phyloP scores from a whole-genome alignment of 2,888 invertebrate genomes.

The Mactromeris polynyma region DNA sequence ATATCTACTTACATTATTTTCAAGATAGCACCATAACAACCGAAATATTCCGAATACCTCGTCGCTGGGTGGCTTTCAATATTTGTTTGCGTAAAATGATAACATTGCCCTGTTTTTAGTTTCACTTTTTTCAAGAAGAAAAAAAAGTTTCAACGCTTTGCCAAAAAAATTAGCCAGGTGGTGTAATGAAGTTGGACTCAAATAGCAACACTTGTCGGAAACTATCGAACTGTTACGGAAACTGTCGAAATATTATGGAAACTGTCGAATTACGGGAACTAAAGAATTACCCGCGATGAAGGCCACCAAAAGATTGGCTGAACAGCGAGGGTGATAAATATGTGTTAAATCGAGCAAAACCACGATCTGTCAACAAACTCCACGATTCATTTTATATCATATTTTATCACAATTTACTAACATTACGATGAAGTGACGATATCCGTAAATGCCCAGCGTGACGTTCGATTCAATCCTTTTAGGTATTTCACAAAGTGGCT shows the following conservation, averaged over 20 bases:
- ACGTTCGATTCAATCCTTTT: background rate
- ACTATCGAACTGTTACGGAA: background rate
- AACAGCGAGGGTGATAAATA: background rate
- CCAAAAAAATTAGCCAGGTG: background rate
- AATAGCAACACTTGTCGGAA: background rate
- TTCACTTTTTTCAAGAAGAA: background rate
- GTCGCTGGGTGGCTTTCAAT: background rate
- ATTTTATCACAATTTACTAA: background rate
- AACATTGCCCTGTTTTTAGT: background rate
- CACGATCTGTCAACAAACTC: background rate
- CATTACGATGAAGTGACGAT: background rate
- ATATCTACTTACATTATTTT: background rate
- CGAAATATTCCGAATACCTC: background rate
- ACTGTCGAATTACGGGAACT: background rate
- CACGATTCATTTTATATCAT: background rate
- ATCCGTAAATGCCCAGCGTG: background rate
- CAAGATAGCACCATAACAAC: slow-evolving; percentile 6
- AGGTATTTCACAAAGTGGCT: background rate
- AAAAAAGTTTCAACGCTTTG: background rate
- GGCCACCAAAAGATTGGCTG: background rate
- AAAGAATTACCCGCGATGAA: too few relatives aligned
- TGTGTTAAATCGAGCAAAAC: background rate
- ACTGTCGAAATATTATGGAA: background rate
- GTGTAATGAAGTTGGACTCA: background rate
- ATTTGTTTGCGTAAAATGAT: background rate